Base-by-base conservation (phyloP, 2,888 invertebrate species). In the Leucophenga maculata region DNA sequence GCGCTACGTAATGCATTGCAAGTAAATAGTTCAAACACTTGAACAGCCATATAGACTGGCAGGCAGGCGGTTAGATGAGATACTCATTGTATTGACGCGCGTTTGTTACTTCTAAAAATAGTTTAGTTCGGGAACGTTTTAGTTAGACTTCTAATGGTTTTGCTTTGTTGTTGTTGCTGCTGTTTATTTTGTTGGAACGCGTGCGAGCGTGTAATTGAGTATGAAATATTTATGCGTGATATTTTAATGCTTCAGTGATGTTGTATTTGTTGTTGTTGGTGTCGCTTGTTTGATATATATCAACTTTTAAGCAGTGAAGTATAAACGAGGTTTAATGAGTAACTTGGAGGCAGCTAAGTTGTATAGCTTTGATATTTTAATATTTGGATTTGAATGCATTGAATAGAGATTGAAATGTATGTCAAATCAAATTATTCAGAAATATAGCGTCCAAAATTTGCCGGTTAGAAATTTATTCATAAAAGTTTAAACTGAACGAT, bases 131-230 rank as follows among this genome's bases (percentile, higher is more conserved):
- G 13, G 20, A 48, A 22, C 39, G 18, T 39, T 62, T 44, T 62
- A 11, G 57, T 60, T 60, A 16, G 6, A 8, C 13, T 20, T 57
- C 11, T 26, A 4, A 4, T 26, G 2, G 26, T 59, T 59, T 59
- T 59, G 22, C 32, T 32, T 59, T 59, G 8, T 26, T 60, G 39
- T 32, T 60, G 39, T 39, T 26, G 39, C 6, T 8, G 39, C 39
- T 16, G 39, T 44, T 32, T 59, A 31, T 31, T 57, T 57, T 0
- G 6, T 57, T 57, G 18, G 6, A 50, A 59, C 14, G 31, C 59
- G 59, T 59, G 59, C n/a, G 8, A 59, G 59, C 59, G 59, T 60
- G 31, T 39, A 60, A 60, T 60, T 60, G 44, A 39, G n/a, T 60
- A 39, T 55, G 55, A 55, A 39, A 39, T 39, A 39, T 39, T 39